These are phyloP conservation scores for Pseudorasbora parva DNA, from an alignment of 2,113 vertebrate genomes.

Conservation along the genomic window DNA sequence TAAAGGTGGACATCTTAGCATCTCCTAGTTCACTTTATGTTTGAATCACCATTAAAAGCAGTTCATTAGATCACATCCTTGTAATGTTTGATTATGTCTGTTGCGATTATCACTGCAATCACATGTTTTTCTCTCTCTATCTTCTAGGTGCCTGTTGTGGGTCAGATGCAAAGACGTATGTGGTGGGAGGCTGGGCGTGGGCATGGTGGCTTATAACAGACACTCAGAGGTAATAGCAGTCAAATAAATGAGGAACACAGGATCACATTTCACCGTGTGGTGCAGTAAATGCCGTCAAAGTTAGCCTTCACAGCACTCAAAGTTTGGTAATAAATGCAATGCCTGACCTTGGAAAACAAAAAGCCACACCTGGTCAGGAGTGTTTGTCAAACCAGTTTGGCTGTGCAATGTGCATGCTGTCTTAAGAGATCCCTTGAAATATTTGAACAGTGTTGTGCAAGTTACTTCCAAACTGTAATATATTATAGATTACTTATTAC, in stretches of 20 bases:
- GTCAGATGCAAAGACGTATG: conserved; percentile 85
- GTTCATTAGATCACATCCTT: neutral
- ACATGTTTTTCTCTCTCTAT: conserved; percentile 1
- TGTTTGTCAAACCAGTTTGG: conserved; percentile 20
- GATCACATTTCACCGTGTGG: neutral
- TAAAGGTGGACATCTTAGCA: neutral
- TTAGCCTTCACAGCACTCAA: neutral
- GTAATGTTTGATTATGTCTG: neutral
- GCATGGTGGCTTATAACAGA: conserved; percentile 94
- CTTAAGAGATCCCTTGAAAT: no score
- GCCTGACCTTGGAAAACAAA: neutral
- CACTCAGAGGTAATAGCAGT: conserved; percentile 84
- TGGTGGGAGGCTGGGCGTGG: conserved; percentile 94
- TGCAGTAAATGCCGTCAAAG: conserved; percentile 1
- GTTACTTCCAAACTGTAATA: no score
- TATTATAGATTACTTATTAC: no score
- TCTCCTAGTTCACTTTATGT: neutral
- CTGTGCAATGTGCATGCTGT: neutral
- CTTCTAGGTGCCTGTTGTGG: conserved; percentile 88
- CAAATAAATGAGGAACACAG: neutral
- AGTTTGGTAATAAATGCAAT: neutral
- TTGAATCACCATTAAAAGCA: neutral
- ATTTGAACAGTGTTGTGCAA: no score
- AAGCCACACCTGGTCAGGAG: neutral
- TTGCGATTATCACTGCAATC: neutral